Base-by-base conservation (phyloP, 2,797 vertebrate genomes). In the Intellagama lesueurii region DNA sequence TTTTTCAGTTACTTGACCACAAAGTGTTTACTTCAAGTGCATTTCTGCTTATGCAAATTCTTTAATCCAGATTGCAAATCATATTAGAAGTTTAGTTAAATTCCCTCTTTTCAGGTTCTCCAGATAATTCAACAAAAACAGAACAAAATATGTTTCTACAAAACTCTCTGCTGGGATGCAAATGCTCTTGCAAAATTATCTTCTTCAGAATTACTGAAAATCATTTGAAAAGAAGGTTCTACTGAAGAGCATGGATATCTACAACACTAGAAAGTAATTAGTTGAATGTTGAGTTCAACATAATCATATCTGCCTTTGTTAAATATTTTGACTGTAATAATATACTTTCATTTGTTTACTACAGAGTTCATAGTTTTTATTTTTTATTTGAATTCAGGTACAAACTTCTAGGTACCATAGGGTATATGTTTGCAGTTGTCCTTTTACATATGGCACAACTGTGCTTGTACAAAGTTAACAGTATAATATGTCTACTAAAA, bases 11-110 rank as follows among this genome's bases (percentile, higher is more conserved):
- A 69, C 92, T 94, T 93, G 87, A 89, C 78, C 90, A 93, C 49
- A 88, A 92, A 91, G 91, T 32, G 7, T 89, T 87, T 35, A n/a
- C 80, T 92, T 83, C 89, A 94, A 93, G 56, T 90, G 73, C 7
- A 95, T 94, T 96, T 96, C 96, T 96, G 96, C 96, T 96, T 96
- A 95, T 96, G 95, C 94, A 96, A 94, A 96, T 94, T 93, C 94
- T 92, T 94, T 94, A 88, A 91, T 95, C 95, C 95, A 97, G 90
- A 88, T 88, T 91, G 95, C 35, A 47, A 96, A 93, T 83, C 91
- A 91, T 94, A 88, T 86, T 72, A 91, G 56, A 94, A 93, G 89
- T 86, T 94, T 91, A 95, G 89, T 89, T 94, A 92, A 92, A 90
- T 93, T 95, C 92, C 94, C 92, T 95, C 96, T 97, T 94, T 96